phyloP scores from a whole-genome alignment of 2,888 invertebrate genomes.

The Drosophila leonis region DNA sequence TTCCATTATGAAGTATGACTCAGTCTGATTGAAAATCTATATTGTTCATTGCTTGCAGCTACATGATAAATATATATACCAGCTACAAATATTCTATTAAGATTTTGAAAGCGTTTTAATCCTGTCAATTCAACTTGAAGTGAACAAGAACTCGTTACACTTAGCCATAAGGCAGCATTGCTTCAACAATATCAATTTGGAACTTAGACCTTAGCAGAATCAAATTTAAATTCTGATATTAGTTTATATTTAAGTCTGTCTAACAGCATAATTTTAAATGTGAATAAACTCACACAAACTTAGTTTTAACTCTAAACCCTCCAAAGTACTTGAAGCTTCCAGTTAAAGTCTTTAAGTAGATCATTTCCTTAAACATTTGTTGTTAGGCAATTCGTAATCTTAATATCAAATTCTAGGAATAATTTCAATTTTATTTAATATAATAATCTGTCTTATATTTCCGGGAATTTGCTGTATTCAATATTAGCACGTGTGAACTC shows the following conservation, averaged over 20 bases:
- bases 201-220: neutral
- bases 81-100: neutral
- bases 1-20: neutral
- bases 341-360: neutral
- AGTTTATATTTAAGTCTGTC: too few relatives aligned
- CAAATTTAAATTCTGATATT: neutral
- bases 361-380: neutral
- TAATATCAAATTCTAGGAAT: neutral
- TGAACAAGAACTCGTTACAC: neutral
- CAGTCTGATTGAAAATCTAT: neutral
- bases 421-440: neutral
- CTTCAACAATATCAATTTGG: neutral
- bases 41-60: neutral
- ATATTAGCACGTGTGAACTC: slow-evolving; percentile 8
- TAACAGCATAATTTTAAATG: neutral
- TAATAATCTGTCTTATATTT: neutral
- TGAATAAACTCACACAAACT: neutral
- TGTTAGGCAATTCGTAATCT: neutral
- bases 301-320: neutral
- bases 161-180: neutral
- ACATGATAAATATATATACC: neutral
- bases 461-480: neutral
- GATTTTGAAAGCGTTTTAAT: neutral
- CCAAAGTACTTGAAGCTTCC: neutral
- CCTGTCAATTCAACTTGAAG: neutral